Conservation (phyloP, 2,797 vertebrate genomes). For the Artibeus jamaicensis region DNA sequence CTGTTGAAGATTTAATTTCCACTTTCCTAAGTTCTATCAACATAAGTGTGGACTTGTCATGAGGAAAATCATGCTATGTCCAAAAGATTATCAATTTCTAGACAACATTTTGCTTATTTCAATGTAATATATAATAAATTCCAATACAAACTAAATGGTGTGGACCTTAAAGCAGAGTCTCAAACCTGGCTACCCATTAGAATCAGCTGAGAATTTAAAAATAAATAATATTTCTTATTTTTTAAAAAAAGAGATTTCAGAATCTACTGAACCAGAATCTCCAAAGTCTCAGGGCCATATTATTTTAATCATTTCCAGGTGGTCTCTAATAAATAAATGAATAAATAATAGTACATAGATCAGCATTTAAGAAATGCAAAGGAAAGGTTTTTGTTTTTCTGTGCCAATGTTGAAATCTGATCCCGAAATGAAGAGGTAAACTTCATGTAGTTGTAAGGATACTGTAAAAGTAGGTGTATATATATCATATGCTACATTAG, state of each 20-base stretch:
- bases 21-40: conserved; percentile 30
- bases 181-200: not conserved
- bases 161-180: not conserved
- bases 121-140: not conserved
- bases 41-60: conserved; percentile 2
- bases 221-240: not conserved
- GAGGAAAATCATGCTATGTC: conserved; percentile 18
- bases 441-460: conserved; percentile 79
- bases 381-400: conserved; percentile 23
- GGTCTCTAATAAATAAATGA: conserved; percentile 16
- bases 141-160: not conserved
- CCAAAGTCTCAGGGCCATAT: not conserved
- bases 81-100: conserved; percentile 13
- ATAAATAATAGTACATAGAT: not conserved
- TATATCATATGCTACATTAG: conserved; percentile 85
- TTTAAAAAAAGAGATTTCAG: conserved; percentile 19
- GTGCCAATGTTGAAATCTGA: conserved; percentile 24
- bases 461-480: conserved; percentile 89
- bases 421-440: conserved; percentile 19
- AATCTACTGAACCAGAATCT: conserved; percentile 14
- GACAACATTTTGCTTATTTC: conserved; percentile 28
- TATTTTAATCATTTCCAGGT: conserved; percentile 17
- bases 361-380: conserved; percentile 4
- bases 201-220: conserved; percentile 13
- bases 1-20: conserved; percentile 38